A percentile compares a stretch with the other conserved stretches of the same genome.
Evolutionary conservation across 1,140 invertebrate genomes (phyloP).

Genomic region (Caerostris extrusa): DNA sequence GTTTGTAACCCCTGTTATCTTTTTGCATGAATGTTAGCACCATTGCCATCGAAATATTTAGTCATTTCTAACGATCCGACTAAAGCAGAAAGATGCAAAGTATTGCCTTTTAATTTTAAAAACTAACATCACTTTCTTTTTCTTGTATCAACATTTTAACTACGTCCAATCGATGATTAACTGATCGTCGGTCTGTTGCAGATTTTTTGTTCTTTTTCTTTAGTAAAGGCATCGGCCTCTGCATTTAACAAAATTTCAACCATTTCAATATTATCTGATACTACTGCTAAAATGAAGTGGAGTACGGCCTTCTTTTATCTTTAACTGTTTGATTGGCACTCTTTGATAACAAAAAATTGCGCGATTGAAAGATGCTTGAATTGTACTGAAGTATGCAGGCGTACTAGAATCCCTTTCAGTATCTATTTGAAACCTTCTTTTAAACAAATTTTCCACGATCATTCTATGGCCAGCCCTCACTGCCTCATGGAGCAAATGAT

Average conservation of each 20-base stretch:
- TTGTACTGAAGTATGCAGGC: background rate
- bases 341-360: background rate
- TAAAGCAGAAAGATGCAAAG: background rate
- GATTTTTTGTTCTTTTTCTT: background rate
- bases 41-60: background rate
- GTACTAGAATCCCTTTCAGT: background rate
- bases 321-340: background rate
- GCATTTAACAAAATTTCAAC: conserved; percentile 19
- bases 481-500: background rate
- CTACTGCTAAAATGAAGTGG: conserved; percentile 80
- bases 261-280: conserved; percentile 79
- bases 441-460: background rate
- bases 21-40: background rate
- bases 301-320: conserved; percentile 78
- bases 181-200: no score
- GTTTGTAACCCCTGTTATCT: background rate
- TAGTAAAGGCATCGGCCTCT: background rate
- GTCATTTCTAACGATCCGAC: background rate
- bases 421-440: background rate
- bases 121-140: background rate
- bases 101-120: background rate
- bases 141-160: conserved; percentile 13
- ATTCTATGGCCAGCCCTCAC: background rate
- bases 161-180: background rate
- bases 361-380: background rate